phyloP scores from a whole-genome alignment of 2,888 invertebrate species.

The Scrobipalpa atriplicella region DNA sequence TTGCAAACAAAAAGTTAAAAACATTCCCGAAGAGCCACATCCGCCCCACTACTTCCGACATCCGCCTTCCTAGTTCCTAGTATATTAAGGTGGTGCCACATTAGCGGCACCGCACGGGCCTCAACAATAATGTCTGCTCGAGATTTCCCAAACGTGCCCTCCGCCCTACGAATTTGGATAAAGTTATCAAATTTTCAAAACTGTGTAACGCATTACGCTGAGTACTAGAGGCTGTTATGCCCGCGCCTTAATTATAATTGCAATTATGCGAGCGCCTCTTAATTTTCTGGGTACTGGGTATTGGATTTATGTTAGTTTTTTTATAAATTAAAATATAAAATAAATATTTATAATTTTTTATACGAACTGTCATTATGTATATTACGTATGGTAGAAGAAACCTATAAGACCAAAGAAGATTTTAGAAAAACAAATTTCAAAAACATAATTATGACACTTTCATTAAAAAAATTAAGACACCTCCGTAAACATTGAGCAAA shows the following conservation, averaged over 20 bases:
- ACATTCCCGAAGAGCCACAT: background rate
- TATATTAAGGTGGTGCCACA: slow-evolving; percentile 63
- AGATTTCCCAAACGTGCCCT: slow-evolving; percentile 80
- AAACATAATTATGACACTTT: too few species aligned
- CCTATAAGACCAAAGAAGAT: too few species aligned
- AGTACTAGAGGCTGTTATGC: slow-evolving; percentile 45
- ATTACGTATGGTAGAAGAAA: too few species aligned
- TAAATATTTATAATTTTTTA: too few species aligned
- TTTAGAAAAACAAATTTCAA: too few species aligned
- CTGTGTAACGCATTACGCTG: slow-evolving; percentile 73
- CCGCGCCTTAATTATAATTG: slow-evolving; percentile 72
- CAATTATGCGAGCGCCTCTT: slow-evolving; percentile 51
- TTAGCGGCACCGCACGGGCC: slow-evolving; percentile 64
- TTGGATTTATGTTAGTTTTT: slow-evolving; percentile 30
- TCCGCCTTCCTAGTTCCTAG: slow-evolving; percentile 37
- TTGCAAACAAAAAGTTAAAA: too few species aligned
- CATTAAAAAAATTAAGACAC: too few species aligned
- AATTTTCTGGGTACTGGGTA: slow-evolving; percentile 22
- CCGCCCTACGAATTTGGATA: slow-evolving; percentile 76
- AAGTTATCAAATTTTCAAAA: slow-evolving; percentile 83
- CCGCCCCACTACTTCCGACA: background rate
- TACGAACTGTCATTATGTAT: too few species aligned
- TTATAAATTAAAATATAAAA: too few species aligned
- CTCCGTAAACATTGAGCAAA: too few species aligned
- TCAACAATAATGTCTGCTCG: slow-evolving; percentile 70